Evolutionary conservation across 1,140 invertebrate species (phyloP), one percentile per base, ranked within the genome.

Genomic region (Magallana angulata): DNA sequence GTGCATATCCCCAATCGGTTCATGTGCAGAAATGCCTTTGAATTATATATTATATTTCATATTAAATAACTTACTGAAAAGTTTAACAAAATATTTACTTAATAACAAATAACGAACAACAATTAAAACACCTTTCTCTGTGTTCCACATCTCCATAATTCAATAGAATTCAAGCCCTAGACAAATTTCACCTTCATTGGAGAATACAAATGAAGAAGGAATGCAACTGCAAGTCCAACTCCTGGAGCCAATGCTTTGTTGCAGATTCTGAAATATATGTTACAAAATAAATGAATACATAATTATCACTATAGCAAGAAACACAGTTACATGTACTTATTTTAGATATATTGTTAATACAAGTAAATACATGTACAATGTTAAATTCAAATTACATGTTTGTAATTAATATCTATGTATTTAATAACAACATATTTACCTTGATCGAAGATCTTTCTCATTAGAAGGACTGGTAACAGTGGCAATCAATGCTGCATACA

Each of bases 131-230:
- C 36, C 7, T 30, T 30, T 12, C 18, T 30, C 9, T 81, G 76
- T 1, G 56, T 56, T 16, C 76, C 76, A 81, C 57, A 81, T 81
- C 76, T 81, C 76, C 76, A 48, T 18, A 81, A 81, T 57, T 81
- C 76, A 64, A 64, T 64, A 16, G 62, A 64, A 64, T 16, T 64
- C 62, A 64, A 16, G 12, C 62, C 56, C 76, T 81, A 7, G 7
- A 81, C 56, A 57, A 81, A 81, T 36, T 81, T 81, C 9, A 57
- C 76, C 36, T 8, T 81, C 9, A 48, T 9, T 81, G 76, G 76
- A 12, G 76, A 7, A 24, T 24, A 24, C 24, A 24, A 81, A 57
- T 81, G 76, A 11, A 81, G 76, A 57, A 81, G 76, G 56, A 81
- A 0, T 48, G 76, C n/a, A 81, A 57, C 57, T 48, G 76, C 76